Percentiles rank a stretch among this genome's conserved stretches.
Evolutionary conservation across 2,797 vertebrate species (phyloP).

Genomic region (Micrastur ruficollis): DNA sequence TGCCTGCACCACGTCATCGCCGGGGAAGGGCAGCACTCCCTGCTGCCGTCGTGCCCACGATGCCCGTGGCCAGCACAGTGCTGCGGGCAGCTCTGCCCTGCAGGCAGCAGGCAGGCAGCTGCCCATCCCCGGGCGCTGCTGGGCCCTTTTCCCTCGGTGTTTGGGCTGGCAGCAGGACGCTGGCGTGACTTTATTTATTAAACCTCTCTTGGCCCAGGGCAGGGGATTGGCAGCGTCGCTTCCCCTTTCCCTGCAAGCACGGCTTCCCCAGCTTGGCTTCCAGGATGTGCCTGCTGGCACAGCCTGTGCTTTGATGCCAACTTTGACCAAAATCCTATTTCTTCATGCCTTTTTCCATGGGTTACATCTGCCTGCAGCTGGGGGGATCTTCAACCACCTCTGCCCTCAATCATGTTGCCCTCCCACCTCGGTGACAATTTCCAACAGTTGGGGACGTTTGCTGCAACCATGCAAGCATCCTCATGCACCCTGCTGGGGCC

Average conservation of each 20-base stretch:
- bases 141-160: rapidly evolving
- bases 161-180: rapidly evolving
- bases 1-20: rapidly evolving
- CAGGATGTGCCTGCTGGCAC: rapidly evolving
- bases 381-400: not conserved
- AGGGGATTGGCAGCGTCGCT: not conserved
- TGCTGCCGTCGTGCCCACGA: rapidly evolving
- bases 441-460: not conserved
- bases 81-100: not conserved
- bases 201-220: not conserved
- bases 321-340: not conserved
- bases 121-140: not conserved
- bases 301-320: not conserved
- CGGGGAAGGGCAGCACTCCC: not conserved
- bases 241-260: not conserved
- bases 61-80: rapidly evolving
- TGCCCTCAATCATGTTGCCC: rapidly evolving
- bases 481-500: rapidly evolving
- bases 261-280: not conserved
- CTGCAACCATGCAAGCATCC: rapidly evolving
- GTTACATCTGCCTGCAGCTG: rapidly evolving
- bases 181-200: not conserved
- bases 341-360: not conserved
- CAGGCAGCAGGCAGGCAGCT: not conserved
- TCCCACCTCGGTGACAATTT: not conserved